phyloP scores from a whole-genome alignment of 1,140 invertebrate species.

The Tigriopus japonicus region DNA sequence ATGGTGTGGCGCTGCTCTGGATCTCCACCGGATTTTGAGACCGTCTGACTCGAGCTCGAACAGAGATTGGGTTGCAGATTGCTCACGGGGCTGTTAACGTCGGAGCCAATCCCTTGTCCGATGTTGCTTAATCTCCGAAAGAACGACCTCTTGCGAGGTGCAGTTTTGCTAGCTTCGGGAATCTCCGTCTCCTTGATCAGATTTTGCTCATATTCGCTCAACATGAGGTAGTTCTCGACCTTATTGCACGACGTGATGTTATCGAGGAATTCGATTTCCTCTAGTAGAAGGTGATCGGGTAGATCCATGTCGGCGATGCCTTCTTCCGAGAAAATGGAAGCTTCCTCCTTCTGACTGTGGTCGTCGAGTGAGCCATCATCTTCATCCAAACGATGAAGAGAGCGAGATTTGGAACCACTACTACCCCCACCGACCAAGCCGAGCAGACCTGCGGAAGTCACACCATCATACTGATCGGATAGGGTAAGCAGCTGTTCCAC shows the following conservation, averaged over 20 bases:
- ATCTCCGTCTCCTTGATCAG: constrained; percentile 31
- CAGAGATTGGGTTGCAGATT: no score
- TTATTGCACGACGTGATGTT: constrained; percentile 75
- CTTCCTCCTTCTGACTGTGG: background rate
- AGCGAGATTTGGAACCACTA: no score
- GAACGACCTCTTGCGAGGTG: background rate
- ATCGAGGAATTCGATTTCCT: constrained; percentile 35
- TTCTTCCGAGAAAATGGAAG: constrained; percentile 35
- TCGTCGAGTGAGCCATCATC: constrained; percentile 2
- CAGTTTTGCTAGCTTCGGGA: background rate
- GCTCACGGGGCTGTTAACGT: no score
- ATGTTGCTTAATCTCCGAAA: background rate
- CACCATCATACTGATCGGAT: background rate
- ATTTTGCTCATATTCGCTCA: constrained; percentile 69
- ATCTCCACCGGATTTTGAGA: no score
- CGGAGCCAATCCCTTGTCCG: no score
- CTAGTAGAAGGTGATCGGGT: constrained; percentile 58
- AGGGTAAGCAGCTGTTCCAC: background rate
- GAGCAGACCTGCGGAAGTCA: background rate
- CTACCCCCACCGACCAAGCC: background rate
- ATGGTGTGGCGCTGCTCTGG: no score
- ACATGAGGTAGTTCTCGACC: constrained; percentile 66
- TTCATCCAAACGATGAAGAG: constrained; percentile 11
- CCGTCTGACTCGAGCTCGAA: no score
- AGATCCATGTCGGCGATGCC: constrained; percentile 63